Evolutionary conservation across 2,797 vertebrate genomes (phyloP).

Genomic region (Nyctibius grandis): DNA sequence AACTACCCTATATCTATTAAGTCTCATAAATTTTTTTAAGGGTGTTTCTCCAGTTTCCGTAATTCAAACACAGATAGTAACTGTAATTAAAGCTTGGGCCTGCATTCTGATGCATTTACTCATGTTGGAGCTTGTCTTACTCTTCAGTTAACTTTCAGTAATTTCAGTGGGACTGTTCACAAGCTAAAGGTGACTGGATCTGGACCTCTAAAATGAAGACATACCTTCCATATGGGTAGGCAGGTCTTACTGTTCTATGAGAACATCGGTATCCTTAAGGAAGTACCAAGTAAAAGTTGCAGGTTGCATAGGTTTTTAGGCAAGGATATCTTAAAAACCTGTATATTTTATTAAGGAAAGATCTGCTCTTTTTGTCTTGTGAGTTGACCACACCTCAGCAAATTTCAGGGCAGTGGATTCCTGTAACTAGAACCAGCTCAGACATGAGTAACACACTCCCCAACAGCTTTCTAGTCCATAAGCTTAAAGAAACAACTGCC

Average conservation of each 20-base stretch:
- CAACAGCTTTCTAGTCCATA: constrained; percentile 18
- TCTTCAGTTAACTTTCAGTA: not conserved
- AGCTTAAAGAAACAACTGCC: constrained; percentile 43
- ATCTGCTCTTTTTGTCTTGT: not conserved
- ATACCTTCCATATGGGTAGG: not conserved
- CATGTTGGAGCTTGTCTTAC: not conserved
- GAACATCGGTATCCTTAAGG: not conserved
- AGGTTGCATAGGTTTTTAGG: not conserved
- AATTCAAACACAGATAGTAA: not conserved
- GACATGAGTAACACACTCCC: constrained; percentile 35
- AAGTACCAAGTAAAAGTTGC: not conserved
- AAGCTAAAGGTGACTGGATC: not conserved
- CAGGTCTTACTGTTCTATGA: not conserved
- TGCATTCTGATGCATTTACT: not conserved
- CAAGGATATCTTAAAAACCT: not conserved
- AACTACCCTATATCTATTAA: not conserved
- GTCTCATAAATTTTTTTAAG: not conserved
- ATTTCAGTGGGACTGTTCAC: not conserved
- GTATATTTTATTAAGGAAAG: not conserved
- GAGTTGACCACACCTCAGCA: not conserved
- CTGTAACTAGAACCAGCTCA: constrained; percentile 19
- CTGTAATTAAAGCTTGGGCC: not conserved
- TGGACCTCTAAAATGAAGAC: not conserved
- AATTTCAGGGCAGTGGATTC: constrained; percentile 1
- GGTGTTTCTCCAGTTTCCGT: not conserved